phyloP scores from a whole-genome alignment of 2,113 vertebrate genomes.

The Datnioides undecimradiatus region DNA sequence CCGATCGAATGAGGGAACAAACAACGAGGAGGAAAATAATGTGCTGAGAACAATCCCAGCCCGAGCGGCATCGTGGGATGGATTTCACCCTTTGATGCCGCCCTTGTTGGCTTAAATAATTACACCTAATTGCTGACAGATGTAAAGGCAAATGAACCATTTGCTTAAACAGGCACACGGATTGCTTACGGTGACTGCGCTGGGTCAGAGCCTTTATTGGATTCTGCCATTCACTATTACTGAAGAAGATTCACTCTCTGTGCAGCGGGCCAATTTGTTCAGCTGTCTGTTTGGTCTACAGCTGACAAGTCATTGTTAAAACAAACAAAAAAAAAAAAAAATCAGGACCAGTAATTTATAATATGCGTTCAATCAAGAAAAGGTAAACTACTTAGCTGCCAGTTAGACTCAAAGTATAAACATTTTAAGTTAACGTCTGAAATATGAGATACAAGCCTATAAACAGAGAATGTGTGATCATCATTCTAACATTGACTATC shows the following conservation, averaged over 20 bases:
- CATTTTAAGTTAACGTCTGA: not conserved
- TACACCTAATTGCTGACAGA: conserved; percentile 77
- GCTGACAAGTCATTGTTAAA: not conserved
- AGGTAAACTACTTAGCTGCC: not conserved
- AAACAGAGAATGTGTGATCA: not conserved
- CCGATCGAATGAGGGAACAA: conserved; percentile 36
- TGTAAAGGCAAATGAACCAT: conserved; percentile 64
- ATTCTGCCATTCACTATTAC: conserved; percentile 19
- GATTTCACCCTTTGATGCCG: conserved; percentile 58
- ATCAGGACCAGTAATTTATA: not conserved
- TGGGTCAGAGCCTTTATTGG: conserved; percentile 38
- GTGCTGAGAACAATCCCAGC: conserved; percentile 54
- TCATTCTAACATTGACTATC: not conserved
- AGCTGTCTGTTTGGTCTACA: conserved; percentile 4
- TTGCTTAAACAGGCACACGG: conserved; percentile 42
- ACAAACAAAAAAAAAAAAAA: too few relatives aligned
- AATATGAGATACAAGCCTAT: not conserved
- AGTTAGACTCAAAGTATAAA: not conserved
- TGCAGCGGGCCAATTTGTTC: conserved; percentile 23
- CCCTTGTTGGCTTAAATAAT: conserved; percentile 65
- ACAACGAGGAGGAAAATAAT: conserved; percentile 50
- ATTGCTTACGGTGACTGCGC: conserved; percentile 34
- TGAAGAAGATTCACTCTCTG: conserved; percentile 15
- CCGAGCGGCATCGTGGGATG: conserved; percentile 44
- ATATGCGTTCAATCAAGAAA: not conserved